phyloP scores from a whole-genome alignment of 2,888 invertebrate species.

The Pedicia rivosa region DNA sequence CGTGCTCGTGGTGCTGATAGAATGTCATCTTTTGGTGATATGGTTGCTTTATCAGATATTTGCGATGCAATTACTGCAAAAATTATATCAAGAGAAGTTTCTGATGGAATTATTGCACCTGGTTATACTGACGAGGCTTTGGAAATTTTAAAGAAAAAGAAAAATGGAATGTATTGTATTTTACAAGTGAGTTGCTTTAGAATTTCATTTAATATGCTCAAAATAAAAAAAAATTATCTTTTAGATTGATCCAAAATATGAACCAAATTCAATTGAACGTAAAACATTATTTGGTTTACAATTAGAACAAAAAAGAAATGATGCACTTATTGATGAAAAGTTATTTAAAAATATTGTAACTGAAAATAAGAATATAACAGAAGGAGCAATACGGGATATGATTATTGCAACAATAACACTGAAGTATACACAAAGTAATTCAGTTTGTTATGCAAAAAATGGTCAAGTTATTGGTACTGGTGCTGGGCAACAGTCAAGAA shows the following conservation, averaged over 20 bases:
- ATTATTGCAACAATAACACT: constrained; percentile 91
- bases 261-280: constrained; percentile 65
- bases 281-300: constrained; percentile 71
- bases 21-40: constrained; percentile 99
- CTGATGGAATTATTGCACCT: constrained; percentile 96
- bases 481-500: constrained; percentile 97
- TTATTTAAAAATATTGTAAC: constrained; percentile 74
- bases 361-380: constrained; percentile 46
- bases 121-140: constrained; percentile 74
- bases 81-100: constrained; percentile 86
- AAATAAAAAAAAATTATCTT: constrained; percentile 11
- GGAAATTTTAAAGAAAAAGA: constrained; percentile 80
- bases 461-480: constrained; percentile 82
- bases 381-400: constrained; percentile 68
- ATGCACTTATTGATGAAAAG: constrained; percentile 60
- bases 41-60: constrained; percentile 79
- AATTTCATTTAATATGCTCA: not conserved
- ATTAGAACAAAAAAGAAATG: constrained; percentile 78
- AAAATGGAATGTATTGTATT: constrained; percentile 82
- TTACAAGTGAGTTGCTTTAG: constrained; percentile 43
- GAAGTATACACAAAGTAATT: constrained; percentile 97
- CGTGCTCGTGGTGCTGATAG: constrained; percentile 93
- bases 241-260: constrained; percentile 76
- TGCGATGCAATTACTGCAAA: constrained; percentile 85
- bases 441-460: constrained; percentile 89